phyloP scores from a whole-genome alignment of 35 echinoderm and acorn worm species.

The Heliocidaris tuberculata region DNA sequence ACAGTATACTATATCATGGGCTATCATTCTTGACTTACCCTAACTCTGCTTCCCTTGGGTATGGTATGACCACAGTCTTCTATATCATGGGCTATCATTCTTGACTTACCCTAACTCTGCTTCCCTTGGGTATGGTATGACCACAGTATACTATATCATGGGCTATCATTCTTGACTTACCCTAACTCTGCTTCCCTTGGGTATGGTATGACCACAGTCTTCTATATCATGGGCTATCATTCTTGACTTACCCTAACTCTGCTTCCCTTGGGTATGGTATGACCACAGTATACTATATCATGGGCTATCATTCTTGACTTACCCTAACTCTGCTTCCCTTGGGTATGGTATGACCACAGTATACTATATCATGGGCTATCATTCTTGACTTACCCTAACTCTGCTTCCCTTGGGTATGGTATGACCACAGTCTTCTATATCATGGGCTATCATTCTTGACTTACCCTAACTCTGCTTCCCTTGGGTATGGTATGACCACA shows the following conservation, averaged over 20 bases:
- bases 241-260: slow-evolving; percentile 33
- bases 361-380: not conserved
- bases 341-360: not conserved
- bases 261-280: slow-evolving; percentile 63
- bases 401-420: slow-evolving; percentile 61
- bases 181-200: too few species aligned
- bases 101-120: slow-evolving; percentile 41
- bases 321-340: too few species aligned
- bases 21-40: too few species aligned
- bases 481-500: not conserved
- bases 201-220: not conserved
- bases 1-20: slow-evolving; percentile 46
- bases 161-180: too few species aligned
- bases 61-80: not conserved
- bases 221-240: not conserved
- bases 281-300: slow-evolving; percentile 51
- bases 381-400: slow-evolving; percentile 29
- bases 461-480: too few species aligned
- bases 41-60: too few species aligned
- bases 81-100: not conserved
- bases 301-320: too few species aligned
- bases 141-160: slow-evolving; percentile 51
- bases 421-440: slow-evolving; percentile 52
- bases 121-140: slow-evolving; percentile 58
- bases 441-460: not conserved